Base-by-base conservation (phyloP, 2,113 vertebrate species). In the Rhabdomys dilectus region DNA sequence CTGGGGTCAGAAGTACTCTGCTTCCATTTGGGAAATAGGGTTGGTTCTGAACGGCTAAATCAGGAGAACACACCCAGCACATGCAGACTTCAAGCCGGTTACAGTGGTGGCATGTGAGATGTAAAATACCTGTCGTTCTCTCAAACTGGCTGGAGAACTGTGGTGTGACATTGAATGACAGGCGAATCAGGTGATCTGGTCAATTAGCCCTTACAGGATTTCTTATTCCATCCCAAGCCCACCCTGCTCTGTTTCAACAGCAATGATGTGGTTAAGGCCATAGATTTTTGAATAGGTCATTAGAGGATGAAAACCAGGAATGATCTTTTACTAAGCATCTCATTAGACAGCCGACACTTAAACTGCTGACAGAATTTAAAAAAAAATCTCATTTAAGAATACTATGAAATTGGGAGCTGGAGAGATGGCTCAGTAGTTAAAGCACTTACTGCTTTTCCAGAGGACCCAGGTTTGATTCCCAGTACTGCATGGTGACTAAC, bases 381-480 rank as follows among this genome's bases (percentile, higher is more conserved):
- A 39, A 48, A 66, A 78, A 94, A 85, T 26, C 60, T 81, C 62
- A 48, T 39, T 94, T 89, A 45, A 93, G 31, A 29, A 73, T 56
- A 22, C 88, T 85, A 94, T 22, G 95, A 95, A 96, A 88, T 77
- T 56, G 31, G 34, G 70, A 88, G 93, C 88, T 82, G 36, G 80
- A 82, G 80, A 84, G n/a, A 62, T 29, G 7, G 12, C n/a, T 31
- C 24, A 84, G 58, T 42, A 62, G n/a, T 84, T 42, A 42, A 62
- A 84, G 81, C 15, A 84, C 24, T 42, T 4, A 15, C 81, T 84
- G n/a, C 56, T 84, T 13, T 84, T 62, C 81, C 15, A 62, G 24
- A 31, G 58, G n/a, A 62, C 58, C 56, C 6, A 17, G n/a, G 24
- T 62, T 84, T 26, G 53, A 62, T 42, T 84, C 58, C 24, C 24